Evolutionary conservation across 2,113 vertebrate genomes (phyloP).

Genomic region (Puffinus mauretanicus): DNA sequence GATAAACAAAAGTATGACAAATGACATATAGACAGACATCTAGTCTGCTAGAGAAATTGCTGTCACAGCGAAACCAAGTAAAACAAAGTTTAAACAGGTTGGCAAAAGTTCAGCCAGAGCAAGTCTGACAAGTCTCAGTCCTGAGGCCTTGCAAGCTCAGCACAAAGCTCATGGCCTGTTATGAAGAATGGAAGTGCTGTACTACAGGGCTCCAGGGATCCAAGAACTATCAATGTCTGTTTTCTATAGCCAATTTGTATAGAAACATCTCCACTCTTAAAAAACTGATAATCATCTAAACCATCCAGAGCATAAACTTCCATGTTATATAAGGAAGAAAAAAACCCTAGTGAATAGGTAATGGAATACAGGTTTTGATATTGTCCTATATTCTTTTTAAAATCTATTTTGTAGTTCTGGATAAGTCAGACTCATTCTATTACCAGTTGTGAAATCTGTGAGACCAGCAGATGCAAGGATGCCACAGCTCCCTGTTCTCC

Average conservation of each 20-base stretch:
- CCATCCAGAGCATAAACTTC: not conserved
- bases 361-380: not conserved
- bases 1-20: not conserved
- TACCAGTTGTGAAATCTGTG: not conserved
- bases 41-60: not conserved
- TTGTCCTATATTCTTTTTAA: not conserved
- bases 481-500: not conserved
- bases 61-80: not conserved
- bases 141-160: not conserved
- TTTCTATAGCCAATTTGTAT: not conserved
- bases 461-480: fast-evolving
- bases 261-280: not conserved
- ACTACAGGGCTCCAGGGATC: not conserved
- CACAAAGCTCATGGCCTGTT: not conserved
- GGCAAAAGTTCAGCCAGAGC: not conserved
- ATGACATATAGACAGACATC: not conserved
- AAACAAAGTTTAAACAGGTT: not conserved
- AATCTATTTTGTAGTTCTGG: not conserved
- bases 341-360: not conserved
- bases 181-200: not conserved
- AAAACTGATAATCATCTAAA: not conserved
- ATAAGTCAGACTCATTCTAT: not conserved
- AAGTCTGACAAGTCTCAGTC: not conserved
- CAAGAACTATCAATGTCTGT: not conserved
- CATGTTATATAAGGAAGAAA: not conserved